Conservation (phyloP, 2,113 vertebrate species). For the Recurvirostra avosetta region DNA sequence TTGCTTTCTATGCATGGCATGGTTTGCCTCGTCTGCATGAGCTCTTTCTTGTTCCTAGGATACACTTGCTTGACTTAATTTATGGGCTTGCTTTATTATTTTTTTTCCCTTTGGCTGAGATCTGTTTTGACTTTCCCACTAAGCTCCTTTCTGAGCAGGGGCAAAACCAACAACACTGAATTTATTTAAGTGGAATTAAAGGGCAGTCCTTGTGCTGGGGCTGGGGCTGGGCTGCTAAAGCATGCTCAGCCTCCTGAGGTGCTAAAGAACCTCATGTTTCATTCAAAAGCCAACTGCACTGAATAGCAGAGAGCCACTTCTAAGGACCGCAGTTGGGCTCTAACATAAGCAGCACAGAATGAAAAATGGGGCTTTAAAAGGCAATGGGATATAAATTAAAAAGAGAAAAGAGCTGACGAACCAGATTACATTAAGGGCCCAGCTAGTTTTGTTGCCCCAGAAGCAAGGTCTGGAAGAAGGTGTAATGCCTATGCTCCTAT, state of each 20-base stretch:
- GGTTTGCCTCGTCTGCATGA: slow-evolving; percentile 13
- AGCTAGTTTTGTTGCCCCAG: neutral
- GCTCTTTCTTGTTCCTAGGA: slow-evolving; percentile 37
- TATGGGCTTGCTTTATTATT: slow-evolving; percentile 53
- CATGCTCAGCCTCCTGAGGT: slow-evolving; percentile 30
- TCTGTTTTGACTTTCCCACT: slow-evolving; percentile 56
- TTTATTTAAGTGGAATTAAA: slow-evolving; percentile 56
- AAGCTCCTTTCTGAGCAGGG: slow-evolving; percentile 45
- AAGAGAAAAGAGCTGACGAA: neutral
- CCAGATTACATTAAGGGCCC: neutral
- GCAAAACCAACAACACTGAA: slow-evolving; percentile 47
- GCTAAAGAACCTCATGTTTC: slow-evolving; percentile 48
- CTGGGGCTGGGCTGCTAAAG: slow-evolving; percentile 16
- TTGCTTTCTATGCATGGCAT: slow-evolving; percentile 54
- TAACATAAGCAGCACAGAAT: neutral
- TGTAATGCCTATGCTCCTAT: neutral
- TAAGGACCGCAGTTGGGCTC: neutral
- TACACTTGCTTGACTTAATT: slow-evolving; percentile 49
- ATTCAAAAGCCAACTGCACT: slow-evolving; percentile 19
- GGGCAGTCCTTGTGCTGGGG: slow-evolving; percentile 8
- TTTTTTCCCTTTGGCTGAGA: slow-evolving; percentile 34
- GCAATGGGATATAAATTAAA: neutral
- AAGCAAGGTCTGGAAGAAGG: neutral
- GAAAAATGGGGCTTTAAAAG: neutral
- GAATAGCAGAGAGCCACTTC: slow-evolving; percentile 16